Evolutionary conservation across 2,888 invertebrate genomes (phyloP).

Genomic region (Scaptodrosophila latifasciaeformis): DNA sequence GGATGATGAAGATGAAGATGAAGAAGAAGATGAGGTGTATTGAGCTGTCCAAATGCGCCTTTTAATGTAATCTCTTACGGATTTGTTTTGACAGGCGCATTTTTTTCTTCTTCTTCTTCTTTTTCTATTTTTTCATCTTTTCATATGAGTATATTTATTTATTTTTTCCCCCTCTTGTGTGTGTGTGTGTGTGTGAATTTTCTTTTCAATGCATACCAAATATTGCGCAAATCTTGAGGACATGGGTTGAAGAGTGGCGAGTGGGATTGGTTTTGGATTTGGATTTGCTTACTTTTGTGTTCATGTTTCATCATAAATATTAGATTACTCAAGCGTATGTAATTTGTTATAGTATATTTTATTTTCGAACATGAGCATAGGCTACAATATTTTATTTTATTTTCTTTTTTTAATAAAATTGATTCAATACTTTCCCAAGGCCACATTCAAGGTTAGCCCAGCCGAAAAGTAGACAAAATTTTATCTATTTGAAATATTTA

Average conservation of each 20-base stretch:
- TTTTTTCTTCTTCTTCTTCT: not conserved
- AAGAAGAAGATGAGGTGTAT: conserved; percentile 7
- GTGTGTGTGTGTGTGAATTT: not conserved
- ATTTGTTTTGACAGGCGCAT: conserved; percentile 63
- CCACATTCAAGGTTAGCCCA: too few species aligned
- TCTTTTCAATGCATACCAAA: conserved; percentile 50
- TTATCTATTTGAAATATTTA: too few species aligned
- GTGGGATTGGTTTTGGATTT: conserved; percentile 20
- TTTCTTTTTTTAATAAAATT: conserved; percentile 8
- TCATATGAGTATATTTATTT: not conserved
- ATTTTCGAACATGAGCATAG: too few species aligned
- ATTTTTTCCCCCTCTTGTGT: not conserved
- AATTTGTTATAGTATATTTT: conserved; percentile 61
- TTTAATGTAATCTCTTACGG: conserved; percentile 68
- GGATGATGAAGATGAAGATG: too few species aligned
- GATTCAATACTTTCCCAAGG: not conserved
- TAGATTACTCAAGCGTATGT: conserved; percentile 59
- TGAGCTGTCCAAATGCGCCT: conserved; percentile 69
- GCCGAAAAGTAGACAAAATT: too few species aligned
- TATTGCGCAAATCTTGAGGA: conserved; percentile 25
- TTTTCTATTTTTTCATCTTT: not conserved
- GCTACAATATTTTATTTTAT: too few species aligned
- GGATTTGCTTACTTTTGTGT: conserved; percentile 15
- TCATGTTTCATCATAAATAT: conserved; percentile 59
- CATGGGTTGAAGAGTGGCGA: not conserved